Percentiles rank a stretch among this genome's conserved stretches.
phyloP scores from a whole-genome alignment of 64 coral and sea anemone species.

The Actinia tenebrosa region DNA sequence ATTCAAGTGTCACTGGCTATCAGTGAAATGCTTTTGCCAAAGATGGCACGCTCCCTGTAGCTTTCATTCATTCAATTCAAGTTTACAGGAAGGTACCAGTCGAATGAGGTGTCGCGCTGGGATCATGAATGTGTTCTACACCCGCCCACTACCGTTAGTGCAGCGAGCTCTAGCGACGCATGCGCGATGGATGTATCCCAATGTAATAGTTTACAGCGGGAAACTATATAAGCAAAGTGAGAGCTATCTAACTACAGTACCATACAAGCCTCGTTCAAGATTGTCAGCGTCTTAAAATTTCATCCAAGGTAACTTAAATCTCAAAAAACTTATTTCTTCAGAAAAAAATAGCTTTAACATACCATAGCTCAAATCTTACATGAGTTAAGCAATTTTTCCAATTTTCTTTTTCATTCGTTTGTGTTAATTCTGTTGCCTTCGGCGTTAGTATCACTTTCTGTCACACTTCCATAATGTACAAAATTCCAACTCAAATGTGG shows the following conservation, averaged over 20 bases:
- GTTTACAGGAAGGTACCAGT: neutral
- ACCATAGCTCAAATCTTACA: too few species aligned
- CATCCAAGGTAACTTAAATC: neutral
- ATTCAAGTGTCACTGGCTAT: neutral
- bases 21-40: neutral
- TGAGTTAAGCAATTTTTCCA: too few species aligned
- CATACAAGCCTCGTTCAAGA: neutral
- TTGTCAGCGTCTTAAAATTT: neutral
- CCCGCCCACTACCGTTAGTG: neutral
- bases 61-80: neutral
- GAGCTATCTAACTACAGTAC: neutral
- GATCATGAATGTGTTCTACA: neutral
- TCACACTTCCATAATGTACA: neutral
- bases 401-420: neutral
- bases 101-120: neutral
- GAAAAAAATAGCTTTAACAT: too few species aligned
- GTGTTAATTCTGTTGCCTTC: neutral
- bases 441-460: too few species aligned
- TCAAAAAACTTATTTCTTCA: too few species aligned
- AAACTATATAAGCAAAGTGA: conserved; percentile 1
- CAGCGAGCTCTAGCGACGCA: neutral
- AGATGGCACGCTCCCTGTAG: neutral
- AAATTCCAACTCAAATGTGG: neutral
- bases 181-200: neutral
- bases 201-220: neutral